Evolutionary conservation across 2,797 vertebrate genomes (phyloP).

Genomic region (Coregonus ussuriensis): DNA sequence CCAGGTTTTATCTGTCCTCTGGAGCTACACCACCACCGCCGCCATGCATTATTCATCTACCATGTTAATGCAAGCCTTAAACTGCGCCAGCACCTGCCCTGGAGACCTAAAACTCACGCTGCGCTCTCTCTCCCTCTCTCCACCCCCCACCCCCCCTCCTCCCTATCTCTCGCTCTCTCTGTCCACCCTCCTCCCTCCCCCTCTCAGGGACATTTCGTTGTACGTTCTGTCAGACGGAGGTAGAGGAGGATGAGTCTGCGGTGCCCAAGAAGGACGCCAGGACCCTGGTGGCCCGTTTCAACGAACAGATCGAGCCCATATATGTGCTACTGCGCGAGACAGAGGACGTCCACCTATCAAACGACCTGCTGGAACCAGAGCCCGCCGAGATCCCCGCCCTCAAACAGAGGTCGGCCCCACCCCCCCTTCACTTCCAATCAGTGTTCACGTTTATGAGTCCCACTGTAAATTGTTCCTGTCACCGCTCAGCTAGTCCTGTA

Average conservation of each 20-base stretch:
- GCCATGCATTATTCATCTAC: constrained; percentile 19
- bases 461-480: too few relatives aligned
- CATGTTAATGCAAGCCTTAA: not conserved
- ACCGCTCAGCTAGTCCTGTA: too few relatives aligned
- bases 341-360: constrained; percentile 91
- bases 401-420: constrained; percentile 53
- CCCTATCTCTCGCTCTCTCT: not conserved
- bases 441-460: not conserved
- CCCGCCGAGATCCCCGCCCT: constrained; percentile 93
- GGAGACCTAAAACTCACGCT: not conserved
- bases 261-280: constrained; percentile 93
- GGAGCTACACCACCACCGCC: not conserved
- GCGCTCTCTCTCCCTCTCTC: not conserved
- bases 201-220: constrained; percentile 90
- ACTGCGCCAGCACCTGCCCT: not conserved
- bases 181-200: constrained; percentile 18
- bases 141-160: not conserved
- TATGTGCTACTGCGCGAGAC: constrained; percentile 92
- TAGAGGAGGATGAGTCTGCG: constrained; percentile 94
- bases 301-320: constrained; percentile 98
- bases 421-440: not conserved
- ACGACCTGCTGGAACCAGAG: constrained; percentile 94
- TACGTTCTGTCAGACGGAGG: constrained; percentile 95
- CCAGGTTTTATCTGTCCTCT: constrained; percentile 1
- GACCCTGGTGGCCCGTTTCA: constrained; percentile 94